Conservation (phyloP, 2,113 vertebrate genomes). For the Cyphomyrus plagiostoma region DNA sequence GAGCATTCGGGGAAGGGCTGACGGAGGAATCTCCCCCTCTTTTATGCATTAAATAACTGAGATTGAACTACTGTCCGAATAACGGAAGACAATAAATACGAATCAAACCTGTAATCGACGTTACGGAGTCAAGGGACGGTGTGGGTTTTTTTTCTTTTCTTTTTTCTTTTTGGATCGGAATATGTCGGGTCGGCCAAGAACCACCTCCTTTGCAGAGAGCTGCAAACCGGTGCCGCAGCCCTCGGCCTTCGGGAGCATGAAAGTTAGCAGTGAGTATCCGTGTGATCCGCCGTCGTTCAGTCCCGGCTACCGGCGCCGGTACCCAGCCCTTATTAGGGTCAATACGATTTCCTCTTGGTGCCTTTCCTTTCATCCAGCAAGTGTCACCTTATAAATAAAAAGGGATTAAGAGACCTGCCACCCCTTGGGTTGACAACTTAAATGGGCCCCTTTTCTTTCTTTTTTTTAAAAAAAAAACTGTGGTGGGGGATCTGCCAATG, state of each 20-base stretch:
- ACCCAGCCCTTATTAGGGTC: not conserved
- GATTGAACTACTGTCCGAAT: not conserved
- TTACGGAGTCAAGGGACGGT: not conserved
- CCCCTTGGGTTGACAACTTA: not conserved
- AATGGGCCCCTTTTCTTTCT: not conserved
- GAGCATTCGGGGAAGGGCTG: conserved; percentile 8
- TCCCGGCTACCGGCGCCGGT: not conserved
- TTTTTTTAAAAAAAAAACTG: too few relatives aligned
- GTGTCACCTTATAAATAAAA: not conserved
- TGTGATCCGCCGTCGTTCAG: not conserved
- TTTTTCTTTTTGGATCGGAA: conserved; percentile 25
- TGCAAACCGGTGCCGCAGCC: conserved; percentile 82
- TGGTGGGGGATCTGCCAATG: not conserved
- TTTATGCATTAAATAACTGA: not conserved
- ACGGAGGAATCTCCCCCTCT: not conserved
- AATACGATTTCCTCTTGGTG: not conserved
- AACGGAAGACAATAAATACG: conserved; percentile 8
- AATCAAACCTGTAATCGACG: conserved; percentile 28
- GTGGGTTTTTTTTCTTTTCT: not conserved
- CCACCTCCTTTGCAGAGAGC: conserved; percentile 84
- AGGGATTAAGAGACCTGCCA: not conserved
- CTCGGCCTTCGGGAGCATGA: conserved; percentile 80
- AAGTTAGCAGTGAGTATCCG: conserved; percentile 79
- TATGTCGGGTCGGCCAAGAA: conserved; percentile 82
- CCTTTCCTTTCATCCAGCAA: not conserved